A percentile compares a stretch with the other conserved stretches of the same genome.
phyloP scores from a whole-genome alignment of 2,888 invertebrate genomes.

The Cyclophora punctaria region DNA sequence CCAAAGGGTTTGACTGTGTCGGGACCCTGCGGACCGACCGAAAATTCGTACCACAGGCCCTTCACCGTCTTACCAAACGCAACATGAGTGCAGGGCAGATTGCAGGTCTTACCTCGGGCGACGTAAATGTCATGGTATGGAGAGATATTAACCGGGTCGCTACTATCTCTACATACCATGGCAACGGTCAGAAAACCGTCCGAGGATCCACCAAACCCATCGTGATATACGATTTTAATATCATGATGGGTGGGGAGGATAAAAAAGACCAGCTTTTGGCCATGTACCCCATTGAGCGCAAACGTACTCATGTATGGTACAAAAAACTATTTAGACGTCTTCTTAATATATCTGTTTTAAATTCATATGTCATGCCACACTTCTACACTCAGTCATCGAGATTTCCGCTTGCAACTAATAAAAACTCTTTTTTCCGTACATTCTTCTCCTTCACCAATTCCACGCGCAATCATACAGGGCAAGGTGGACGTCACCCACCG shows the following conservation, averaged over 20 bases:
- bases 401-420: neutral
- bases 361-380: slow-evolving; percentile 7
- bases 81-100: neutral
- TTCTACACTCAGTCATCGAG: neutral
- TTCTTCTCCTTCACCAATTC: neutral
- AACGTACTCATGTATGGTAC: slow-evolving; percentile 19
- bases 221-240: neutral
- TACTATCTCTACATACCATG: too few relatives aligned
- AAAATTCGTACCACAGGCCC: slow-evolving; percentile 5
- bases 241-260: too few relatives aligned
- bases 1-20: slow-evolving; percentile 11
- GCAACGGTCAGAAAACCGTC: slow-evolving; percentile 6
- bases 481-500: neutral
- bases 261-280: slow-evolving; percentile 6
- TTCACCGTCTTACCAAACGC: slow-evolving; percentile 1
- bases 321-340: slow-evolving; percentile 16
- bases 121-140: slow-evolving; percentile 21
- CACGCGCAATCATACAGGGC: neutral
- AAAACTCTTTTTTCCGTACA: neutral
- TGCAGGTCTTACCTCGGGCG: slow-evolving; percentile 7
- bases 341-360: slow-evolving; percentile 15
- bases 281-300: slow-evolving; percentile 15
- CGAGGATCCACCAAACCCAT: slow-evolving; percentile 9
- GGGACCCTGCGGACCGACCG: slow-evolving; percentile 11
- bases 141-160: slow-evolving; percentile 7